Evolutionary conservation across 2,797 vertebrate species (phyloP).

Genomic region (Siniperca undulata): DNA sequence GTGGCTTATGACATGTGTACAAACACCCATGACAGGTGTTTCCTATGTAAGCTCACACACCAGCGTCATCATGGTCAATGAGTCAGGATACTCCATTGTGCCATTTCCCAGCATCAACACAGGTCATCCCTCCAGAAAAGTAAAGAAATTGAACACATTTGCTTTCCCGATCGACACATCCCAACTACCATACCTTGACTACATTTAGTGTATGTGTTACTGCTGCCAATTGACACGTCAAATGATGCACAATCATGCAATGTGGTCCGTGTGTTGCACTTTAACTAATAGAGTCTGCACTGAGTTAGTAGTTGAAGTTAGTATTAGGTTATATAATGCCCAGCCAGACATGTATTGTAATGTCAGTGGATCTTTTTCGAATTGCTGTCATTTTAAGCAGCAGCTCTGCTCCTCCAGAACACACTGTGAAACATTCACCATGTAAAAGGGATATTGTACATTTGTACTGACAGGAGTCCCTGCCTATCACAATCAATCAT

Average conservation of each 20-base stretch:
- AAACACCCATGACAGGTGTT: not conserved
- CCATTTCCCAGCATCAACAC: not conserved
- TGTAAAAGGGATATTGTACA: not conserved
- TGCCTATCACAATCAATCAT: not conserved
- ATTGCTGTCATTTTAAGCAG: not conserved
- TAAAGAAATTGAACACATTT: not conserved
- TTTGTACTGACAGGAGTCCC: not conserved
- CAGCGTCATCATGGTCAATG: not conserved
- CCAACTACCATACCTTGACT: no score
- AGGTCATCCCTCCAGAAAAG: no score
- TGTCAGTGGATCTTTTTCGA: not conserved
- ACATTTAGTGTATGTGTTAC: not conserved
- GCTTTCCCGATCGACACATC: not conserved
- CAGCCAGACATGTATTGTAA: not conserved
- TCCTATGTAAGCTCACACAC: not conserved
- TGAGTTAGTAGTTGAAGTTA: not conserved
- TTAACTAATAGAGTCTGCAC: not conserved
- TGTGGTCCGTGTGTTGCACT: no score
- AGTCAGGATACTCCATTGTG: not conserved
- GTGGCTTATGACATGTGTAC: no score
- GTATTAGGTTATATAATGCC: not conserved
- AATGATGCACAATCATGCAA: not conserved
- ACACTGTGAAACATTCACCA: not conserved
- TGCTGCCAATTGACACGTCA: not conserved
- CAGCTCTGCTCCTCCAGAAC: not conserved